These are phyloP conservation scores for Acestrorhynchus altus DNA, from an alignment of 2,797 vertebrate genomes.

Conservation along the genomic window DNA sequence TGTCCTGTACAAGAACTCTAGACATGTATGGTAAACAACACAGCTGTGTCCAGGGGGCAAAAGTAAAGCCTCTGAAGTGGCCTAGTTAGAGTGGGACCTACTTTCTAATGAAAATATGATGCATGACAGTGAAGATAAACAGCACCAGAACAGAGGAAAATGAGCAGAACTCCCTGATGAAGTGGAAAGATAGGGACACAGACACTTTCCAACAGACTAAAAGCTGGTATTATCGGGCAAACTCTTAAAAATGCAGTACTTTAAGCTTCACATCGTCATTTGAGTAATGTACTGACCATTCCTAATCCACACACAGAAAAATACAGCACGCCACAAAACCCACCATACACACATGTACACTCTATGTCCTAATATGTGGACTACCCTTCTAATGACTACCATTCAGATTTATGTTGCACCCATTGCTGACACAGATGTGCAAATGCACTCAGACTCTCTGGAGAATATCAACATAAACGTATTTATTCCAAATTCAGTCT, in stretches of 20 bases:
- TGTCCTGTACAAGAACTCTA: not conserved
- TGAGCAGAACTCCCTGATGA: not conserved
- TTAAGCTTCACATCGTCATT: no score
- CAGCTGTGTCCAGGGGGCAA: not conserved
- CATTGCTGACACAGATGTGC: no score
- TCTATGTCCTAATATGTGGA: no score
- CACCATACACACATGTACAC: no score
- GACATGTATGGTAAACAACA: not conserved
- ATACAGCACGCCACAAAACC: no score
- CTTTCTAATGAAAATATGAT: conserved; percentile 1
- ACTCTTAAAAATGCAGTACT: not conserved
- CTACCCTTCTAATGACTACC: no score
- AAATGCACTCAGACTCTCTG: no score
- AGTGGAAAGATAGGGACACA: not conserved
- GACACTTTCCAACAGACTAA: not conserved
- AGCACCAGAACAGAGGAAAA: not conserved
- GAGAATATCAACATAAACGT: no score
- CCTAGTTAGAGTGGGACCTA: not conserved
- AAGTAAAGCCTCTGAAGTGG: not conserved
- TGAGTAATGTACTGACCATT: no score
- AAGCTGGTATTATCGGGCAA: not conserved
- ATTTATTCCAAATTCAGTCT: no score
- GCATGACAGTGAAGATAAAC: not conserved
- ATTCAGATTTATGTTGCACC: no score
- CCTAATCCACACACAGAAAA: no score